Evolutionary conservation across 2,113 vertebrate species (phyloP), one percentile per base, ranked within the genome.

Genomic region (Zingel zingel): DNA sequence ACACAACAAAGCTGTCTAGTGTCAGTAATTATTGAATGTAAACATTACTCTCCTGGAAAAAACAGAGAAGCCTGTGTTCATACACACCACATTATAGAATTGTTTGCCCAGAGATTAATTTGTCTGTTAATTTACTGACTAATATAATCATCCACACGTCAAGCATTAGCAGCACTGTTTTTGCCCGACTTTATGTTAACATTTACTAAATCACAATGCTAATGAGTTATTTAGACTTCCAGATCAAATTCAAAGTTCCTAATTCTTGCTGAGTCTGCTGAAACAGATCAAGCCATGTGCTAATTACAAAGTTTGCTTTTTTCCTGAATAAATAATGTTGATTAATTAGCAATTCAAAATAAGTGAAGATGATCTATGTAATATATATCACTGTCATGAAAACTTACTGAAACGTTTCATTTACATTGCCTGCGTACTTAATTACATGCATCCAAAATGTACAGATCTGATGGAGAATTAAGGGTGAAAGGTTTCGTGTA

Each of bases 271-370:
- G 86, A 91, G 82, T 86, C 54, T 88, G 89, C 86, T 82, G 72
- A 78, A 90, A 82, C 86, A 93, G 88, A 94, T 94, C 87, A 91
- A 90, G 88, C 85, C 87, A 83, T 86, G 86, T 88, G 83, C 91
- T 94, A 94, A 94, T 94, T 91, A 91, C 88, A 94, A 94, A 94
- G 88, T 90, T 94, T 74, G 68, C 75, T 85, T 90, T 91, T 90
- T 88, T 86, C 75, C 84, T 86, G 86, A 93, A 95, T 94, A 95
- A 95, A 95, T 95, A 94, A 95, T 91, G 85, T 94, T 94, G 94
- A 96, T 96, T 94, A 95, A 96, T 96, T 94, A 93, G 92, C 90
- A 87, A 94, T 94, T 95, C 93, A 93, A 87, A 93, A 90, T 86
- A 90, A 90, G 90, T 93, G 93, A 95, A 91, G 92, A 94, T 95